Conservation (phyloP, 1,140 invertebrate species). For the Hylyphantes graminicola region DNA sequence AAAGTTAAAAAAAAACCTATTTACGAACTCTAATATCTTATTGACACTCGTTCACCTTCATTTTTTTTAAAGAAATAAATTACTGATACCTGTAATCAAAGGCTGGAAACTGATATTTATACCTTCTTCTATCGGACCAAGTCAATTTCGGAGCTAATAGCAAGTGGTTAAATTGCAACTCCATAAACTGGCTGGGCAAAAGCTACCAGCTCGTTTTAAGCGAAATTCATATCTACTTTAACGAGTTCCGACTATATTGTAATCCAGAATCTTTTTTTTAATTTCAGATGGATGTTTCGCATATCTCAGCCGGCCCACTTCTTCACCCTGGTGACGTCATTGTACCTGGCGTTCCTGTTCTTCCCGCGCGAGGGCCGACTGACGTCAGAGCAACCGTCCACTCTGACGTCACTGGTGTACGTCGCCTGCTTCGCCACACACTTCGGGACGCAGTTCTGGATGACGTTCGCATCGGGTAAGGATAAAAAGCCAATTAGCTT, state of each 20-base stretch:
- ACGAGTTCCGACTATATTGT: background rate
- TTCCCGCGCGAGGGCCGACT: conserved; percentile 69
- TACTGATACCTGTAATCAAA: no score
- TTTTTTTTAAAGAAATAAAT: no score
- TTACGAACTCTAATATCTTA: no score
- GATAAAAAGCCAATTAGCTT: background rate
- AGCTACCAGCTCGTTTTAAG: no score
- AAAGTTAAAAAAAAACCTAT: no score
- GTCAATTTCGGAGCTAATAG: no score
- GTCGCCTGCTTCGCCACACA: conserved; percentile 80
- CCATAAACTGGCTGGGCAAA: no score
- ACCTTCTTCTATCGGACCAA: no score
- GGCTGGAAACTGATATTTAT: no score
- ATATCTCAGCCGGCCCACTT: conserved; percentile 82
- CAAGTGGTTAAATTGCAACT: no score
- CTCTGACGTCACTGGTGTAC: conserved; percentile 73
- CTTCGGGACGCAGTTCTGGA: conserved; percentile 86
- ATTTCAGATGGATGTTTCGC: conserved; percentile 67
- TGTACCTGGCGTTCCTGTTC: conserved; percentile 74
- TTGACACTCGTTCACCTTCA: no score
- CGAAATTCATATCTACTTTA: no score
- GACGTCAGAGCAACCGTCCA: conserved; percentile 67
- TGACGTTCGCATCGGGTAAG: conserved; percentile 86
- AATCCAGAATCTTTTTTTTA: background rate
- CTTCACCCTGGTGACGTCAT: conserved; percentile 75